Conservation (phyloP, 2,113 vertebrate species). For the Notechis scutatus region DNA sequence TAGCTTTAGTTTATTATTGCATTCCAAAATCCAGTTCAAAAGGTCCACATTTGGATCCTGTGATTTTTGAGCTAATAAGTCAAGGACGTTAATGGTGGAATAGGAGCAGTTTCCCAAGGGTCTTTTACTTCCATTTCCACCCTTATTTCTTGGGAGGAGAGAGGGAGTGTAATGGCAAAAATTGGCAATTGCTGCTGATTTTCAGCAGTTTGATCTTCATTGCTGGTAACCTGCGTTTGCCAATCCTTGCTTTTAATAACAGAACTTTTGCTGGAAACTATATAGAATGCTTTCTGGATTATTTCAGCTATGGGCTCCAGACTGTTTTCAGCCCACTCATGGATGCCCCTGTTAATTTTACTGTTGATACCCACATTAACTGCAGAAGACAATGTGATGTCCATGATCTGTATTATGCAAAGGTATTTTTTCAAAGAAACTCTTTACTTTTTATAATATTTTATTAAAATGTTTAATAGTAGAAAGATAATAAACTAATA, state of each 20-base stretch:
- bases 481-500: not conserved
- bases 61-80: not conserved
- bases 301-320: not conserved
- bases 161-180: not conserved
- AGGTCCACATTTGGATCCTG: not conserved
- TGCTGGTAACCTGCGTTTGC: not conserved
- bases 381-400: not conserved
- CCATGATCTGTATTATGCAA: not conserved
- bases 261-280: not conserved
- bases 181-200: not conserved
- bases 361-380: not conserved
- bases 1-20: not conserved
- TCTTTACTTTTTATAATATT: not conserved
- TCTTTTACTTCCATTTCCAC: not conserved
- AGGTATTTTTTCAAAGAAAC: not conserved
- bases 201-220: not conserved
- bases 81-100: not conserved
- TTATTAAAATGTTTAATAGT: not conserved
- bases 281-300: not conserved
- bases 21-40: not conserved
- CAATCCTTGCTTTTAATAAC: not conserved
- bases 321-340: not conserved
- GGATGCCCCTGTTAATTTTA: not conserved
- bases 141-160: not conserved
- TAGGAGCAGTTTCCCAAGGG: not conserved